Percentiles rank a stretch among this genome's conserved stretches.
These are phyloP conservation scores for Erynnis tages DNA, from an alignment of 2,888 invertebrate genomes.

Conservation along the genomic window DNA sequence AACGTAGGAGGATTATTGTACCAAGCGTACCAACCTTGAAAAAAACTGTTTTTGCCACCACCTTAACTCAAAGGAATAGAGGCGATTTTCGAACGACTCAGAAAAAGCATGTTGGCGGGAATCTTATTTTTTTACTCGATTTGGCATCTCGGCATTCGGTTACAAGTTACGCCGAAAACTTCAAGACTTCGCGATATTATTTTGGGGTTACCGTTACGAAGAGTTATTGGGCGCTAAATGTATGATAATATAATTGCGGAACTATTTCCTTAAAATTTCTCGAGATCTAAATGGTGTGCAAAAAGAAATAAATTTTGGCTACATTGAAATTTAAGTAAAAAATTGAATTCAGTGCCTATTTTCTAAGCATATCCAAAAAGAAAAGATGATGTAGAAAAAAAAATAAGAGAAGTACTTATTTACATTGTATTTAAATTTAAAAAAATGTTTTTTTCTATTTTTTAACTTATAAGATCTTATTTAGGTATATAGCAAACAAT, in stretches of 20 bases:
- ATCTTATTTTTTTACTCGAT: constrained; percentile 51
- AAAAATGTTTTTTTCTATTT: no score
- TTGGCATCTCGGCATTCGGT: constrained; percentile 64
- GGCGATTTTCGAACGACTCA: constrained; percentile 30
- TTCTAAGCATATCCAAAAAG: no score
- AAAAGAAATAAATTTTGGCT: no score
- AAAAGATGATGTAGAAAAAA: no score
- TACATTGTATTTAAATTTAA: no score
- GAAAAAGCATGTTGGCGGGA: constrained; percentile 31
- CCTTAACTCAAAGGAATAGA: constrained; percentile 32
- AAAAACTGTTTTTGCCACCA: constrained; percentile 10
- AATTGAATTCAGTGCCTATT: no score
- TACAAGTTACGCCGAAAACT: constrained; percentile 54
- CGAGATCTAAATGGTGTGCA: no score
- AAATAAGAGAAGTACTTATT: no score
- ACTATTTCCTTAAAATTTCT: no score
- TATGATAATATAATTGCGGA: background rate
- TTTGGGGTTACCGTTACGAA: constrained; percentile 56
- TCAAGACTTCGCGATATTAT: constrained; percentile 53
- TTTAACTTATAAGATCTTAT: no score
- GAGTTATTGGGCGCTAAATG: constrained; percentile 7
- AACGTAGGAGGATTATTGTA: constrained; percentile 57
- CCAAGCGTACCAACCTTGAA: constrained; percentile 36
- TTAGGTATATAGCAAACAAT: no score
- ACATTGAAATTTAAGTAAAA: no score